Evolutionary conservation across 1,140 invertebrate species (phyloP), one percentile per base, ranked within the genome.

Genomic region (Babylonia areolata): DNA sequence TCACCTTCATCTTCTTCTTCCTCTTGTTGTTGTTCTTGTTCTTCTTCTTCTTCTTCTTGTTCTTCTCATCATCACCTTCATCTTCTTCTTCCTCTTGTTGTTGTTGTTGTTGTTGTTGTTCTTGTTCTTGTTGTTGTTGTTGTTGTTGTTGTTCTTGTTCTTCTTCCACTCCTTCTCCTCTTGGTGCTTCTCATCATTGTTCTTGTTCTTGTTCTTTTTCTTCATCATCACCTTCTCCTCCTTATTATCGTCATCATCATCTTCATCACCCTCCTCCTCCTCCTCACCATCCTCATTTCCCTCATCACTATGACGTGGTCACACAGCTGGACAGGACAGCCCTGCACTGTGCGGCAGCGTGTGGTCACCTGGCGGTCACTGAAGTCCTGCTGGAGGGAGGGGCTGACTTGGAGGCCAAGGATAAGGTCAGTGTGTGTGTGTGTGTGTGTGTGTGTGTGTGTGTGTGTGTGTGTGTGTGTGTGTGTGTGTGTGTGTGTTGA

Each of bases 331-430:
- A 94, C 81, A 88, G 93, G 42, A 94, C 93, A 12, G 91, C 93
- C 12, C 86, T 94, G 9, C 93, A 94, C 84, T 93, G 92, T 91
- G 93, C 93, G 33, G 90, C 92, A 17, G 93, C 93, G 31, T 93
- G 93, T 87, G 93, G 93, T 5, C 91, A 94, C 81, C 79, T 91
- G 28, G 89, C 90, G 23, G 89, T 91, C 33, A 90, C 92, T 51
- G 90, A 93, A 78, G 86, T 90, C 20, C 86, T 94, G 15, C 81
- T 94, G 28, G 90, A 93, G 54, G 82, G 86, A 73, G 91, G 92
- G 17, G 92, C 92, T 64, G 93, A 94, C 85, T 80, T 93, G 2
- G 92, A 93, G 78, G 89, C 90, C 20, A 91, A 90, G 85, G 93
- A 94, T 81, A 94, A 94, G 91, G 93, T 94, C 6, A 71, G 54